phyloP scores from a whole-genome alignment of 2,113 vertebrate species.

The Mus spicilegus region DNA sequence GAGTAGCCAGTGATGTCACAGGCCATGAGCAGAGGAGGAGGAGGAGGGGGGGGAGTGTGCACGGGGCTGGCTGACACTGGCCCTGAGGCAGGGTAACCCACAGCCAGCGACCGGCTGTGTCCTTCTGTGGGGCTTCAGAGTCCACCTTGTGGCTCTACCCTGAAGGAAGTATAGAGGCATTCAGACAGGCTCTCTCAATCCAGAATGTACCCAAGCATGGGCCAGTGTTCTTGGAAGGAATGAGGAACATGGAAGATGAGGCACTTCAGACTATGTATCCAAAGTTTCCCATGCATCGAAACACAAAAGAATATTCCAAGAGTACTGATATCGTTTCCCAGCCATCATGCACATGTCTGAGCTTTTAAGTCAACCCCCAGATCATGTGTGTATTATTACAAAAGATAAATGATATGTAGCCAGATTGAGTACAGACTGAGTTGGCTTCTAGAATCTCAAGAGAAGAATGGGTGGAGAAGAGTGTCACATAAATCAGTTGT shows the following conservation, averaged over 20 bases:
- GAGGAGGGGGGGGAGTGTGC: constrained; percentile 56
- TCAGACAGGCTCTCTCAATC: neutral
- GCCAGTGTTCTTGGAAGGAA: neutral
- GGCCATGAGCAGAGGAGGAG: constrained; percentile 73
- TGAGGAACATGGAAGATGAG: neutral
- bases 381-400: neutral
- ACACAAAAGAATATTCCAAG: constrained; percentile 29
- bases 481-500: neutral
- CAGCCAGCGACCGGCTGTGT: constrained; percentile 62
- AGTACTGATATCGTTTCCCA: neutral
- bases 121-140: constrained; percentile 4
- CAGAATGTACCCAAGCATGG: neutral
- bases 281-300: neutral
- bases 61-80: constrained; percentile 71
- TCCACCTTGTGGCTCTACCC: neutral
- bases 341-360: neutral
- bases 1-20: constrained; percentile 83
- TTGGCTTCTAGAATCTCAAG: neutral
- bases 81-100: constrained; percentile 64
- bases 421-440: neutral
- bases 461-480: neutral
- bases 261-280: neutral
- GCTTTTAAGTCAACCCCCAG: neutral
- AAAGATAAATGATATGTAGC: neutral
- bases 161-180: neutral